phyloP scores from a whole-genome alignment of 2,113 vertebrate genomes.

The Brachyhypopomus occidentalis region DNA sequence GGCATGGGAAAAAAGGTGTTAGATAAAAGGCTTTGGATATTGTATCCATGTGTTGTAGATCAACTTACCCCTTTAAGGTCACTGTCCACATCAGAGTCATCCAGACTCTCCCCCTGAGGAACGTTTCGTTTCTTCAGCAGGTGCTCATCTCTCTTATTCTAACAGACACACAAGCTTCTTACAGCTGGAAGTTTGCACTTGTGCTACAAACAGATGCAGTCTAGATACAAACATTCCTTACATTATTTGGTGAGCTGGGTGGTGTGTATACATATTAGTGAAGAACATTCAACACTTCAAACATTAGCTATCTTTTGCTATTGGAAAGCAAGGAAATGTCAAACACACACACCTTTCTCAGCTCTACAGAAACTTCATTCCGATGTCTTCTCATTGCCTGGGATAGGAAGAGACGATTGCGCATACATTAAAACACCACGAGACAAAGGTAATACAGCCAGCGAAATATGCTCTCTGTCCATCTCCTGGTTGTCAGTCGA shows the following conservation, averaged over 20 bases:
- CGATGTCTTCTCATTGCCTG: conserved; percentile 12
- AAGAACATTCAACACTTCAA: no score
- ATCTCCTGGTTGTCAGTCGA: neutral
- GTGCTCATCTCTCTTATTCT: conserved; percentile 99
- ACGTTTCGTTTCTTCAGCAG: conserved; percentile 99
- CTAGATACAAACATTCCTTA: no score
- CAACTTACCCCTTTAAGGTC: conserved; percentile 99
- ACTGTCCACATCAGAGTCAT: conserved; percentile 96
- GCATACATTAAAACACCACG: neutral
- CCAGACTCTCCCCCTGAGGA: conserved; percentile 94
- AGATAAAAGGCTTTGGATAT: neutral
- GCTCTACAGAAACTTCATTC: conserved; percentile 8
- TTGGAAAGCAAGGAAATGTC: neutral
- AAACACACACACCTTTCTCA: conserved; percentile 12
- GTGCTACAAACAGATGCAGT: neutral
- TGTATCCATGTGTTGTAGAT: no score
- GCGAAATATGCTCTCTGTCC: neutral
- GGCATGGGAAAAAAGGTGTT: neutral
- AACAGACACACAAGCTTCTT: neutral
- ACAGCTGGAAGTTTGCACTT: neutral
- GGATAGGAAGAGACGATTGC: neutral
- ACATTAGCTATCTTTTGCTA: no score
- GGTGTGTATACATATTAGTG: no score
- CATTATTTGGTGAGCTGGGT: no score
- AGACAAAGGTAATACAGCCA: neutral